These are phyloP conservation scores for Calidris pygmaea DNA, from an alignment of 2,113 vertebrate species.

Conservation along the genomic window DNA sequence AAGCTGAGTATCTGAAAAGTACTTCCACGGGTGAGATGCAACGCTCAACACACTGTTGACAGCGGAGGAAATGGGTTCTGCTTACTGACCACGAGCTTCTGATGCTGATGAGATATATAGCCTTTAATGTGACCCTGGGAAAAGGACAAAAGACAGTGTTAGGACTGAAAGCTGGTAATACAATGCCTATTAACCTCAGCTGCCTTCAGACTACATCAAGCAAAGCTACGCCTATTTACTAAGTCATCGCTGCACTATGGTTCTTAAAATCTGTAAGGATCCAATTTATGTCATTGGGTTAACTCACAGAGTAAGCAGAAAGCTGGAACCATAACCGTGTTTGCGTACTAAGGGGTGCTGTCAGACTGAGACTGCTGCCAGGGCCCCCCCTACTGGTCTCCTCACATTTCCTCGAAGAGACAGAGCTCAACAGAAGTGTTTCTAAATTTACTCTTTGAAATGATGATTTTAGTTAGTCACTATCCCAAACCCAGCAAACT, in stretches of 20 bases:
- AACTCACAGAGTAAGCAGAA: background rate
- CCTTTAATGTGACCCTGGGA: conserved; percentile 97
- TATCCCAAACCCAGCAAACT: background rate
- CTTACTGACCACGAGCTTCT: conserved; percentile 98
- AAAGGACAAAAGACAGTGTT: background rate
- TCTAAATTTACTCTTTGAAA: background rate
- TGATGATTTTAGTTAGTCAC: background rate
- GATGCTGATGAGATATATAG: conserved; percentile 98
- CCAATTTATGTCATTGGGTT: background rate
- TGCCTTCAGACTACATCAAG: background rate
- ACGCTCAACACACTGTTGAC: conserved; percentile 83
- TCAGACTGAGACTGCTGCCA: background rate
- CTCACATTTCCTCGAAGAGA: background rate
- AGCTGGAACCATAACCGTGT: background rate
- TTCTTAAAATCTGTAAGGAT: background rate
- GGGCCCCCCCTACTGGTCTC: background rate
- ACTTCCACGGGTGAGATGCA: background rate
- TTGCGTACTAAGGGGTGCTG: rapidly evolving
- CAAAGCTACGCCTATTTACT: background rate
- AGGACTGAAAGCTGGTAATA: background rate
- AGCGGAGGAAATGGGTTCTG: conserved; percentile 94
- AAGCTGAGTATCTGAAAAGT: background rate
- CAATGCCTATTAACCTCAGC: background rate
- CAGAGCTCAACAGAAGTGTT: background rate
- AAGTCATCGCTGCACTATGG: background rate